phyloP scores from a whole-genome alignment of 2,113 vertebrate genomes.

The Sterrhoptilus dennistouni region DNA sequence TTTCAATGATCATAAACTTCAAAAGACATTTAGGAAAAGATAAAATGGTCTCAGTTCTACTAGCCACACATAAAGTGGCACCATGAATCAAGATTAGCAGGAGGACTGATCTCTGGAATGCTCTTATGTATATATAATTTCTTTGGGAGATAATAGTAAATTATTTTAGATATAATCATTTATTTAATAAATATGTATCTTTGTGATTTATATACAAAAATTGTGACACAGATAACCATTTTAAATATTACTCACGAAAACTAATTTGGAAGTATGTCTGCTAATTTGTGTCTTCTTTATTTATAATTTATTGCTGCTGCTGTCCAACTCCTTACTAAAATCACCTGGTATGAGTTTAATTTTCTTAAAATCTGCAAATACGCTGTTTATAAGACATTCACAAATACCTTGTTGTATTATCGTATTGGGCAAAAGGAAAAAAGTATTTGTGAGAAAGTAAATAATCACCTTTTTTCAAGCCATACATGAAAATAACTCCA shows the following conservation, averaged over 20 bases:
- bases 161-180: background rate
- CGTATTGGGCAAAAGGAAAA: background rate
- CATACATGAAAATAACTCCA: background rate
- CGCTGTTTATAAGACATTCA: background rate
- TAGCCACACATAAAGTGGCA: background rate
- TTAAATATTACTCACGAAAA: background rate
- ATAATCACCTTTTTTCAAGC: background rate
- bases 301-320: background rate
- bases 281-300: background rate
- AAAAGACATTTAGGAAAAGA: slow-evolving; percentile 34
- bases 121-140: background rate
- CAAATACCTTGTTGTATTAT: background rate
- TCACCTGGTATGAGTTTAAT: background rate
- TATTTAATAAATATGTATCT: background rate
- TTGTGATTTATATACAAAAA: background rate
- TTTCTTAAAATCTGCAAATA: background rate
- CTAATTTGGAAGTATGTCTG: background rate
- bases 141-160: background rate
- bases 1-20: slow-evolving; percentile 55
- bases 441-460: background rate
- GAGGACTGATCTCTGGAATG: background rate
- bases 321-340: background rate
- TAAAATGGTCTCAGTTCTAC: slow-evolving; percentile 12
- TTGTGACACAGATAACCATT: background rate
- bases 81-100: background rate